Evolutionary conservation across 1,140 invertebrate species (phyloP).

Genomic region (Nasonia longicornis): DNA sequence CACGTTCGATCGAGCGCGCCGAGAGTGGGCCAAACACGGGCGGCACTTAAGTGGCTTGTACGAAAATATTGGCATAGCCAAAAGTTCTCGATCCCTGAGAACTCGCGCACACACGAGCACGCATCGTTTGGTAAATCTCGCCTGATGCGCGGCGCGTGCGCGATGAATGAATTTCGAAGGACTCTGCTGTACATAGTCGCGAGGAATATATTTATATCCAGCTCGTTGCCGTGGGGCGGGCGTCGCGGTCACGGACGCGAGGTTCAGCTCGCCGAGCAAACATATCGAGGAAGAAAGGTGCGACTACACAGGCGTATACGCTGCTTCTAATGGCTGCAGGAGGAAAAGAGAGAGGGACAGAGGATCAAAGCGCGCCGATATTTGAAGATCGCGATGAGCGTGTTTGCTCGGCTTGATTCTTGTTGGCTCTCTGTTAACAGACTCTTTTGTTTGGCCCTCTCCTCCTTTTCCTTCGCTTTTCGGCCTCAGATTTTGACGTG

Average conservation of each 20-base stretch:
- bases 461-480: neutral
- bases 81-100: neutral
- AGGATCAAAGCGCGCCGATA: slow-evolving; percentile 44
- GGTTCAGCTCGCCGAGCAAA: neutral
- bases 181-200: neutral
- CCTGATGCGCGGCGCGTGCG: no score
- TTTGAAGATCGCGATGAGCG: slow-evolving; percentile 37
- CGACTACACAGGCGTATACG: neutral
- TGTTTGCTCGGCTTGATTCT: slow-evolving; percentile 45
- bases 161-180: slow-evolving; percentile 28
- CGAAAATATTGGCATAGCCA: neutral
- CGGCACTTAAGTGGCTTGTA: neutral
- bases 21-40: neutral
- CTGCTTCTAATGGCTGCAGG: slow-evolving; percentile 37
- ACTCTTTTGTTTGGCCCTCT: slow-evolving; percentile 44
- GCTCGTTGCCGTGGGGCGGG: neutral
- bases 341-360: neutral
- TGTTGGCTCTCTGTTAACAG: slow-evolving; percentile 46
- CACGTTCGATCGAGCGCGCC: neutral
- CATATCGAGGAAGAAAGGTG: neutral
- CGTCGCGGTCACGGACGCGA: slow-evolving; percentile 29
- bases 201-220: neutral
- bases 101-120: no score
- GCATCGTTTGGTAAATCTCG: no score
- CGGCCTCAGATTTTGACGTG: slow-evolving; percentile 18